Percentiles rank a stretch among this genome's conserved stretches.
These are phyloP conservation scores for Gavialis gangeticus DNA, from an alignment of 2,113 vertebrate species.

Conservation along the genomic window DNA sequence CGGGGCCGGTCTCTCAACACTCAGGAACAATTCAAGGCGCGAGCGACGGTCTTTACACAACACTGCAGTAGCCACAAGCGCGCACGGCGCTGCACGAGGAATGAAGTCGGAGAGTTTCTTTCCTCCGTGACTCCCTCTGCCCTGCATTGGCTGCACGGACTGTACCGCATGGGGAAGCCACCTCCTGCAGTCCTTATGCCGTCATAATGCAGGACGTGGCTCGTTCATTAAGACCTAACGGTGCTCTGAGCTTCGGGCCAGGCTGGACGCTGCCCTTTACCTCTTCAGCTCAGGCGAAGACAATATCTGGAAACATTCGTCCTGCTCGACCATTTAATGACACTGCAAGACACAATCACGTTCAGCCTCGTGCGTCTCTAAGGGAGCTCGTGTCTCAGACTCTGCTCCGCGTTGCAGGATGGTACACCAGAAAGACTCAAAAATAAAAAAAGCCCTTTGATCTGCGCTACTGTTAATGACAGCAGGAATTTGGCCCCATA, in stretches of 20 bases:
- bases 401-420: fast-evolving
- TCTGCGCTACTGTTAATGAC: not conserved
- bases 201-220: not conserved
- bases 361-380: not conserved
- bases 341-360: not conserved
- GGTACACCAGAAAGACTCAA: not conserved
- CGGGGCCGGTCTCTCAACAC: too few relatives aligned
- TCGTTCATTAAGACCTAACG: not conserved
- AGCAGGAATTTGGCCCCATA: not conserved
- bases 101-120: not conserved
- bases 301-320: not conserved
- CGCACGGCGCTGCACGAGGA: not conserved
- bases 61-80: too few relatives aligned
- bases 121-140: not conserved
- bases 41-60: too few relatives aligned
- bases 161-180: not conserved
- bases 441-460: not conserved
- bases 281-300: not conserved
- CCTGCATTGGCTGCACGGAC: not conserved
- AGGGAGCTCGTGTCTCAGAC: not conserved
- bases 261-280: not conserved
- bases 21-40: too few relatives aligned
- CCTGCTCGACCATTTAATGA: not conserved
- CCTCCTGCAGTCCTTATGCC: not conserved
- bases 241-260: not conserved